These are phyloP conservation scores for Falco columbarius DNA, from an alignment of 2,797 vertebrate species.

Conservation along the genomic window DNA sequence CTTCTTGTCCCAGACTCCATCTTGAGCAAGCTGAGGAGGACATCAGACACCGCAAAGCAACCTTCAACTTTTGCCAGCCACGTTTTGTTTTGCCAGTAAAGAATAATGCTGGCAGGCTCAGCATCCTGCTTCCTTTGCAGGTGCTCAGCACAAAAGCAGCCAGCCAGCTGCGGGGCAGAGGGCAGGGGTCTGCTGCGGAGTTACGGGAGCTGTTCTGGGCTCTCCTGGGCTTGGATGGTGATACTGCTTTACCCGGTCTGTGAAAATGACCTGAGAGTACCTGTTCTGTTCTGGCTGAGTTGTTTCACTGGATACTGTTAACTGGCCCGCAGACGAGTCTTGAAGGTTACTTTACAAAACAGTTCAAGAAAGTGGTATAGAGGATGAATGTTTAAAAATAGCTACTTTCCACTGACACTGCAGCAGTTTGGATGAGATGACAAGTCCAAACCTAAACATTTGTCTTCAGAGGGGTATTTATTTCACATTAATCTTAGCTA, in stretches of 20 bases:
- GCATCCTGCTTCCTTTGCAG: constrained; percentile 35
- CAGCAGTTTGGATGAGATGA: background rate
- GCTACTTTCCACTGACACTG: background rate
- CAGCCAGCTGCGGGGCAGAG: background rate
- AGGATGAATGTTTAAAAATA: background rate
- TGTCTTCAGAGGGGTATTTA: background rate
- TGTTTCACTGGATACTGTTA: background rate
- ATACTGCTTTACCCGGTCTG: background rate
- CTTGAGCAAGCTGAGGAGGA: background rate
- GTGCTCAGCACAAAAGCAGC: background rate
- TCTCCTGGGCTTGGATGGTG: background rate
- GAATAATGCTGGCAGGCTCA: constrained; percentile 19
- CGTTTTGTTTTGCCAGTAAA: background rate
- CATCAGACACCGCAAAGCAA: background rate
- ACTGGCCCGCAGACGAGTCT: background rate
- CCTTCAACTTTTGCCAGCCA: background rate
- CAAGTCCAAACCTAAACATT: background rate
- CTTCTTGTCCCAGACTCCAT: background rate
- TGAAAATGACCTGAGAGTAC: background rate
- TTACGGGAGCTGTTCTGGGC: background rate
- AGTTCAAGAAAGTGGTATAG: background rate
- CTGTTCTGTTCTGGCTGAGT: background rate
- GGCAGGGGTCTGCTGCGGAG: background rate
- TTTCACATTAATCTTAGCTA: background rate
- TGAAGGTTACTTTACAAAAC: background rate